Evolutionary conservation across 2,797 vertebrate genomes (phyloP).

Genomic region (Netta rufina): DNA sequence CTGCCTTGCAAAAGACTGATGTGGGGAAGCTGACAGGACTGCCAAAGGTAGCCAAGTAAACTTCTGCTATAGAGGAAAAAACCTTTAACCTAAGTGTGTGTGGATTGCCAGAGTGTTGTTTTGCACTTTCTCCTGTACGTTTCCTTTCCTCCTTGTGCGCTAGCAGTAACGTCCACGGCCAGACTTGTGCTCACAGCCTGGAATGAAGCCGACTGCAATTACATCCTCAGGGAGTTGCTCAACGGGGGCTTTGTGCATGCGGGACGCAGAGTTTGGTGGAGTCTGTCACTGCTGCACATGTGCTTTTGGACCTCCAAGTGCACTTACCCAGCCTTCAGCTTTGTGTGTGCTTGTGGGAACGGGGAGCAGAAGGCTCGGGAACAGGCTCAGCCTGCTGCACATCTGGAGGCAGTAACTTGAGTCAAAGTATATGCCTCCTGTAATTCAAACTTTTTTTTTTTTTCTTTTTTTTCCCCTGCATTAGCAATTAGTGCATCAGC

Average conservation of each 20-base stretch:
- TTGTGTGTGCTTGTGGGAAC: background rate
- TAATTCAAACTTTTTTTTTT: background rate
- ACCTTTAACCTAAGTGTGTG: background rate
- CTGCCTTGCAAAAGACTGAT: background rate
- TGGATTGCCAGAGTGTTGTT: background rate
- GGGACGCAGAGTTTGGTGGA: background rate
- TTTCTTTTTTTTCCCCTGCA: background rate
- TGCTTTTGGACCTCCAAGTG: constrained; percentile 1
- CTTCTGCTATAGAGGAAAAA: background rate
- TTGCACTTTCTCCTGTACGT: constrained; percentile 25
- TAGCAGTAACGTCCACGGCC: background rate
- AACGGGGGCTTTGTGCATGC: background rate
- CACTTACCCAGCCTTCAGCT: background rate
- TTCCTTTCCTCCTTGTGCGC: background rate
- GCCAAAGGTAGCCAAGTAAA: background rate
- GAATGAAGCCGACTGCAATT: constrained; percentile 17
- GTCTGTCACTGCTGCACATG: background rate
- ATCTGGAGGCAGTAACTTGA: constrained; percentile 37
- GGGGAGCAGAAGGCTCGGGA: constrained; percentile 7
- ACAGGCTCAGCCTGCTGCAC: background rate
- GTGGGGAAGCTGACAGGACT: background rate
- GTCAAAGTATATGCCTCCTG: background rate
- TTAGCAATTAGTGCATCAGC: background rate
- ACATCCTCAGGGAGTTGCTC: background rate
- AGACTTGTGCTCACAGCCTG: background rate